Percentiles rank a stretch among this genome's conserved stretches.
These are phyloP conservation scores for Megaceryle torquata DNA, from an alignment of 2,113 vertebrate species.

Conservation along the genomic window DNA sequence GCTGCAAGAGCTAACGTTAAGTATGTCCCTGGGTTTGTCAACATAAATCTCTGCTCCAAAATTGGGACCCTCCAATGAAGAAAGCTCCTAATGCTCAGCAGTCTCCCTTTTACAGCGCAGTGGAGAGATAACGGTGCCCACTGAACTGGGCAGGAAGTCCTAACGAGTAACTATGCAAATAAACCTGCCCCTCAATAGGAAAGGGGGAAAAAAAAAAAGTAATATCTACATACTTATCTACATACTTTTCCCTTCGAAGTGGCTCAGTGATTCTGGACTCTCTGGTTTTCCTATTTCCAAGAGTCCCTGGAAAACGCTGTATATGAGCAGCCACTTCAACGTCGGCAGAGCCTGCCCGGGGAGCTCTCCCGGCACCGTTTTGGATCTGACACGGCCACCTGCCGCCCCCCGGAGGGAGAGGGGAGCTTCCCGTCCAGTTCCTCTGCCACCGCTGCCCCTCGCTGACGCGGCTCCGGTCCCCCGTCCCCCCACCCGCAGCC, in stretches of 20 bases:
- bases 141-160: not conserved
- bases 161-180: rapidly evolving
- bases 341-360: rapidly evolving
- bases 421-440: not conserved
- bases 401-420: not conserved
- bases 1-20: rapidly evolving
- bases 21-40: not conserved
- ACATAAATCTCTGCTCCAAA: not conserved
- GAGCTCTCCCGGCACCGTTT: not conserved
- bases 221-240: rapidly evolving
- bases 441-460: not conserved
- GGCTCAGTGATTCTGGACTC: not conserved
- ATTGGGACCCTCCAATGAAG: rapidly evolving
- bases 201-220: too few relatives aligned
- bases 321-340: not conserved
- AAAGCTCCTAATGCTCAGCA: rapidly evolving
- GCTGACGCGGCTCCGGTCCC: not conserved
- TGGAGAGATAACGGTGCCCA: not conserved
- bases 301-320: not conserved
- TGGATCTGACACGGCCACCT: not conserved
- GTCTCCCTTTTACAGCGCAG: too few relatives aligned
- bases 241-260: rapidly evolving
- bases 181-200: not conserved
- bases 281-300: not conserved
- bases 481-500: too few relatives aligned